Conservation (phyloP, 2,888 invertebrate genomes). For the Chloroclysta siterata region DNA sequence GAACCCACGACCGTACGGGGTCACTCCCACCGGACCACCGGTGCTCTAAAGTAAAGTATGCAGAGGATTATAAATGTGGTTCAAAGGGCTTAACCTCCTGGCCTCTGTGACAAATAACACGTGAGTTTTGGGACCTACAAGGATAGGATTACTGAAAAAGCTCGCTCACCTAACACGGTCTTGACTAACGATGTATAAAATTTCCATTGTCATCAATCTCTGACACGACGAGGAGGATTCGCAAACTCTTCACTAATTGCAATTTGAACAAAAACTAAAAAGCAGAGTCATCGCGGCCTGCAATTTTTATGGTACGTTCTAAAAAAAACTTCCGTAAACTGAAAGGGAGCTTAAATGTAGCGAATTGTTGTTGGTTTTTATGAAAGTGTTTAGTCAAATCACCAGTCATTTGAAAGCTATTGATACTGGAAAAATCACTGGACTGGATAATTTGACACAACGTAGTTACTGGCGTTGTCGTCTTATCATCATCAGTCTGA, state of each 20-base stretch:
- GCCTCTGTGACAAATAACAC: constrained; percentile 59
- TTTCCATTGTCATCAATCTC: constrained; percentile 85
- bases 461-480: too few species aligned
- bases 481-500: too few species aligned
- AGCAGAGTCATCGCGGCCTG: constrained; percentile 78
- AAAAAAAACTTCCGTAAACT: constrained; percentile 57
- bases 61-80: constrained; percentile 50
- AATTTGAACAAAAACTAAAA: constrained; percentile 84
- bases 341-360: constrained; percentile 35
- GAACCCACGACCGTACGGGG: too few species aligned
- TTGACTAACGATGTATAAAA: constrained; percentile 84
- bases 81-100: constrained; percentile 57
- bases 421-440: too few species aligned
- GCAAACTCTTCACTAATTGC: constrained; percentile 84
- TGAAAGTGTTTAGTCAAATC: background rate
- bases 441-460: too few species aligned
- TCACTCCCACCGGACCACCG: too few species aligned
- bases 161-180: constrained; percentile 78
- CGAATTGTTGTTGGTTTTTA: constrained; percentile 31
- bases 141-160: constrained; percentile 79
- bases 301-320: constrained; percentile 73
- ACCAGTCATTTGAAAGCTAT: background rate
- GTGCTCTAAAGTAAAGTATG: constrained; percentile 44
- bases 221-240: constrained; percentile 82
- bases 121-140: constrained; percentile 60